Conservation (phyloP, 2,888 invertebrate species). For the Tetragnatha montana region DNA sequence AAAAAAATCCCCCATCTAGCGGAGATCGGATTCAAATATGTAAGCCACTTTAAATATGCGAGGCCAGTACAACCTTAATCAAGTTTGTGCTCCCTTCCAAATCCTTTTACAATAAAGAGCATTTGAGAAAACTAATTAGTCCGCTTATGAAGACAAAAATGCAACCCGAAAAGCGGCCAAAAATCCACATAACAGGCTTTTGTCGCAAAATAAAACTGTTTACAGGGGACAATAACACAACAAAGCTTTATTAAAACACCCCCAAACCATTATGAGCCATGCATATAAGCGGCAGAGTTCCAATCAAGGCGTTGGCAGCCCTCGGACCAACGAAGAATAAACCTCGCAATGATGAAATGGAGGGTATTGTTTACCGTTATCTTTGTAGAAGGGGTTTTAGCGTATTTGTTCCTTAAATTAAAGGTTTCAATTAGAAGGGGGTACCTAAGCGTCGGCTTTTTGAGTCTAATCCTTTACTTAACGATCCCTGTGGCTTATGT, state of each 20-base stretch:
- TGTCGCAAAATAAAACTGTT: conserved; percentile 41
- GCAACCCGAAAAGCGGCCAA: conserved; percentile 1
- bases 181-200: conserved; percentile 24
- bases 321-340: not conserved
- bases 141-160: conserved; percentile 8
- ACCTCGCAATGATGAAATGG: not conserved
- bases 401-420: not conserved
- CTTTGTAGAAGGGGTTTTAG: not conserved
- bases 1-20: too few species aligned
- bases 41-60: not conserved
- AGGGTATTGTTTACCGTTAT: conserved; percentile 21
- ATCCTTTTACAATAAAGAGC: not conserved
- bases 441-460: not conserved
- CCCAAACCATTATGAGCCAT: conserved; percentile 3
- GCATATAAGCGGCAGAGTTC: not conserved
- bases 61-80: not conserved
- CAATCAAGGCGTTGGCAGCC: conserved; percentile 1
- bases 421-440: not conserved
- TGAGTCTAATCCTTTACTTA: not conserved
- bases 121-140: conserved; percentile 36
- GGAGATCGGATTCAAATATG: too few species aligned
- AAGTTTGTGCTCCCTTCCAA: not conserved
- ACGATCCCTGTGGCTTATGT: not conserved
- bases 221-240: conserved; percentile 32
- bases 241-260: conserved; percentile 31